These are phyloP conservation scores for Cotesia chilonis DNA, from an alignment of 1,140 invertebrate genomes.

Conservation along the genomic window DNA sequence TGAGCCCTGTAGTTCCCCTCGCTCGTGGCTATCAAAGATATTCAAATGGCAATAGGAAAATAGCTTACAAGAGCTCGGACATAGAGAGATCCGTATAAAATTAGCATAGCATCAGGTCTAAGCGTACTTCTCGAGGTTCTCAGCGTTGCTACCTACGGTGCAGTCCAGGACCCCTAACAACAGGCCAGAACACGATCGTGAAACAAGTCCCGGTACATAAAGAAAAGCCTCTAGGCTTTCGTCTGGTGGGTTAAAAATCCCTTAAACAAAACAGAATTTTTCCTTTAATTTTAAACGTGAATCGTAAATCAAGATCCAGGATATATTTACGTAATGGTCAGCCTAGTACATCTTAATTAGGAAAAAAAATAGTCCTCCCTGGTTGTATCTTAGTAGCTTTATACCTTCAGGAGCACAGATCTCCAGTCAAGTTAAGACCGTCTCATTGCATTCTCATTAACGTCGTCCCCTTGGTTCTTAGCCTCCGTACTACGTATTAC, in stretches of 20 bases:
- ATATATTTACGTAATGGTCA: conserved; percentile 51
- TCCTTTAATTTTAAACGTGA: conserved; percentile 21
- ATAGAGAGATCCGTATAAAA: conserved; percentile 41
- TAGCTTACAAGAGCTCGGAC: too few species aligned
- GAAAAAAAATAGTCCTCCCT: conserved; percentile 45
- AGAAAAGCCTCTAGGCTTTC: too few species aligned
- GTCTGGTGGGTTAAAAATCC: too few species aligned
- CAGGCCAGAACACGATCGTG: too few species aligned
- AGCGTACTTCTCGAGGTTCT: conserved; percentile 17
- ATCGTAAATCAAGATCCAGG: conserved; percentile 50
- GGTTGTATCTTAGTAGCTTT: conserved; percentile 45
- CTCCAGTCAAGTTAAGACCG: conserved; percentile 47
- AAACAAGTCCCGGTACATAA: too few species aligned
- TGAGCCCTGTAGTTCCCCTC: too few species aligned
- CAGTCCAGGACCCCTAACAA: too few species aligned
- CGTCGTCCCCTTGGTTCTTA: conserved; percentile 30
- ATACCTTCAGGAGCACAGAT: conserved; percentile 32
- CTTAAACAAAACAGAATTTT: too few species aligned
- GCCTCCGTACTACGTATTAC: too few species aligned
- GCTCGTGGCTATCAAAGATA: conserved; percentile 29
- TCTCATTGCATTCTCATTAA: conserved; percentile 54
- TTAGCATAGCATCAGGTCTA: conserved; percentile 43
- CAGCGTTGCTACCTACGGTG: conserved; percentile 31
- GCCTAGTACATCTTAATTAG: conserved; percentile 54
- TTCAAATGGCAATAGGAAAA: conserved; percentile 19